Percentiles rank a stretch among this genome's conserved stretches.
These are phyloP conservation scores for Lacerta agilis DNA, from an alignment of 2,797 vertebrate species.

Conservation along the genomic window DNA sequence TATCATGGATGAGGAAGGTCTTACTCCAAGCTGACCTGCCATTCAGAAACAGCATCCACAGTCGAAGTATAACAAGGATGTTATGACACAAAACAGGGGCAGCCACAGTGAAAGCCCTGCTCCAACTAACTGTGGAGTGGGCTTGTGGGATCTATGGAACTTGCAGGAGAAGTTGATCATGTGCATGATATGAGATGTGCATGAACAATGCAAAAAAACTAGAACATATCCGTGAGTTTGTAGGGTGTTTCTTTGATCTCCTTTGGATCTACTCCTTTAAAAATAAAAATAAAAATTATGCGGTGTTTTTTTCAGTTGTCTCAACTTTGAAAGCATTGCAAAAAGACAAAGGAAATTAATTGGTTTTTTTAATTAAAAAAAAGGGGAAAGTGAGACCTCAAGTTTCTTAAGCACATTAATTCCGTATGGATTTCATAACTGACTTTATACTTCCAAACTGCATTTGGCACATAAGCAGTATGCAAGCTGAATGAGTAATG, in stretches of 20 bases:
- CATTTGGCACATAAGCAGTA: neutral
- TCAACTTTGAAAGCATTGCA: neutral
- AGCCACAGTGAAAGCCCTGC: too few relatives aligned
- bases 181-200: neutral
- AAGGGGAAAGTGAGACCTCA: neutral
- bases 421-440: too few relatives aligned
- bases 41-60: too few relatives aligned
- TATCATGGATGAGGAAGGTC: too few relatives aligned
- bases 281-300: neutral
- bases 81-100: too few relatives aligned
- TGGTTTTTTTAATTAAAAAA: too few relatives aligned
- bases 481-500: neutral
- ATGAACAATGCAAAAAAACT: neutral
- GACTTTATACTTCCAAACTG: too few relatives aligned
- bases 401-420: neutral
- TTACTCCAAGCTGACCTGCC: too few relatives aligned
- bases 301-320: too few relatives aligned
- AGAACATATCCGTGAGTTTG: neutral
- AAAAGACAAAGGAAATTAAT: neutral
- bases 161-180: neutral
- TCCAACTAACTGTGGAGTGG: too few relatives aligned
- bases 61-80: too few relatives aligned
- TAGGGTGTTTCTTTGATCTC: neutral
- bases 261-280: slow-evolving; percentile 16
- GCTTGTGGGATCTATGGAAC: too few relatives aligned